phyloP scores from a whole-genome alignment of 2,797 vertebrate genomes.

The Tympanoctomys barrerae region DNA sequence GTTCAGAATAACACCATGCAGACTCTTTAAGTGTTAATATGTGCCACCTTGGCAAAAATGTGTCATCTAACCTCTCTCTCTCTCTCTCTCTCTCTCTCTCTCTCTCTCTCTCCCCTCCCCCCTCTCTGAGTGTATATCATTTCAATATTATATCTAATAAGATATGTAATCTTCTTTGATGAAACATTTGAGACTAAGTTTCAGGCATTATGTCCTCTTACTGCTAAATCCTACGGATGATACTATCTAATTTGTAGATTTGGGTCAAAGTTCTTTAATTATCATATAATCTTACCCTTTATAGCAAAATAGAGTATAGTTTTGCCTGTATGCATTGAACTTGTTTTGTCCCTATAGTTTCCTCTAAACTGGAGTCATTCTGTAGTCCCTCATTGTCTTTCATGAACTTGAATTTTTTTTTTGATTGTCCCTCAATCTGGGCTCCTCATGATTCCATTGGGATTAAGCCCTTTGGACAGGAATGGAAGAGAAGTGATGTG shows the following conservation, averaged over 20 bases:
- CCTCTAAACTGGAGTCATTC: not conserved
- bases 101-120: slow-evolving; percentile 15
- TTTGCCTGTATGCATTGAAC: not conserved
- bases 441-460: not conserved
- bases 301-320: not conserved
- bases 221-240: not conserved
- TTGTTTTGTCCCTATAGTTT: not conserved
- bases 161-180: slow-evolving; percentile 26
- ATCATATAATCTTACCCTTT: not conserved
- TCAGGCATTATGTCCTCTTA: not conserved
- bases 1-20: not conserved
- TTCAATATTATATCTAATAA: slow-evolving; percentile 37
- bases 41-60: not conserved
- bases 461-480: no score
- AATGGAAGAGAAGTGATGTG: not conserved
- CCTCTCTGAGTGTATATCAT: not conserved
- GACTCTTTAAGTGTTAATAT: not conserved
- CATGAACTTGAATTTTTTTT: not conserved
- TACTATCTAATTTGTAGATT: not conserved
- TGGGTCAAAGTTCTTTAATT: not conserved
- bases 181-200: slow-evolving; percentile 18
- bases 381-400: not conserved
- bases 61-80: not conserved
- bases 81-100: slow-evolving; percentile 6
- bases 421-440: not conserved